phyloP scores from a whole-genome alignment of 2,888 invertebrate species.

The Scotopteryx bipunctaria region DNA sequence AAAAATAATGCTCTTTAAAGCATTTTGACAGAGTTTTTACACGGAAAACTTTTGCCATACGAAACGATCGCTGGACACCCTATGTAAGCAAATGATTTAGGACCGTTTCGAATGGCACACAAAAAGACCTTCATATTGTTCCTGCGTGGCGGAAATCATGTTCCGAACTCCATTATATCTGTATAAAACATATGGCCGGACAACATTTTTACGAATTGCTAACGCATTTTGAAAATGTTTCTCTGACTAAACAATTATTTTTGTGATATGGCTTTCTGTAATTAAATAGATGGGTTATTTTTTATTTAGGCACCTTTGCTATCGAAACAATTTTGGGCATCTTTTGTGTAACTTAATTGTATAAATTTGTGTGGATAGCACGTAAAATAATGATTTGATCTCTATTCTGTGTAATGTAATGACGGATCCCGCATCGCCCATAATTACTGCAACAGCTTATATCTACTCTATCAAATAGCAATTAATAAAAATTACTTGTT shows the following conservation, averaged over 20 bases:
- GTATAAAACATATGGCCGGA: constrained; percentile 33
- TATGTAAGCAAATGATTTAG: constrained; percentile 48
- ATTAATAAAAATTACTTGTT: constrained; percentile 80
- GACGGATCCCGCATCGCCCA: constrained; percentile 63
- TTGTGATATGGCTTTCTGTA: not conserved
- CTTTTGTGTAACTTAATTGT: too few relatives aligned
- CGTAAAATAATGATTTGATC: not conserved
- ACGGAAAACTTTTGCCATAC: too few relatives aligned
- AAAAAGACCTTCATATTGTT: constrained; percentile 31
- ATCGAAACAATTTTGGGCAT: too few relatives aligned
- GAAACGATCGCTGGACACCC: too few relatives aligned
- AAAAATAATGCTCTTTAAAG: too few relatives aligned
- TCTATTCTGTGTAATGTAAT: constrained; percentile 1
- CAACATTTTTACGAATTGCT: constrained; percentile 36
- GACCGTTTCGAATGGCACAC: constrained; percentile 28
- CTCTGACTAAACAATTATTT: constrained; percentile 7
- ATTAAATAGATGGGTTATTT: too few relatives aligned
- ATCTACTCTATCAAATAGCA: constrained; percentile 69
- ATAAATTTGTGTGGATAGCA: too few relatives aligned
- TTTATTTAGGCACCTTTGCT: too few relatives aligned
- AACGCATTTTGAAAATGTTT: constrained; percentile 29
- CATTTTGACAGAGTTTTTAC: too few relatives aligned
- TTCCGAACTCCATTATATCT: constrained; percentile 33
- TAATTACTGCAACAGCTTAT: constrained; percentile 52
- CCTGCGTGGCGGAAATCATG: constrained; percentile 30